A percentile compares a stretch with the other conserved stretches of the same genome.
Conservation (phyloP, 2,113 vertebrate species). For the Eubucco bourcierii region DNA sequence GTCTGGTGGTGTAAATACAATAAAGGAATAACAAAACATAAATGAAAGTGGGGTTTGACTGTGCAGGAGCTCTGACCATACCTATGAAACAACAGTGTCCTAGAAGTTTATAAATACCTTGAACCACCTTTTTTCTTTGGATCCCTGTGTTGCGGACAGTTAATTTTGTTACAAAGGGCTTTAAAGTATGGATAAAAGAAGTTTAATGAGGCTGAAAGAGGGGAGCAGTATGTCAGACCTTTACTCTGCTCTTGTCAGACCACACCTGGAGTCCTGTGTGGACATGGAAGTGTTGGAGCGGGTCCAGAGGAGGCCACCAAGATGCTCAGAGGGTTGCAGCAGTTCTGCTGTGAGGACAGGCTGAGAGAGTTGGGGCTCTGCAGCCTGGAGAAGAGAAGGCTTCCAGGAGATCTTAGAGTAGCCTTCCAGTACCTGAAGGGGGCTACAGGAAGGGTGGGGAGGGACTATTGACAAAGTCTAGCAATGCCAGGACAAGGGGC, state of each 20-base stretch:
- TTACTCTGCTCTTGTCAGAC: neutral
- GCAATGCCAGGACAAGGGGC: no score
- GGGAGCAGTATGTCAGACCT: neutral
- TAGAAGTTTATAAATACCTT: conserved; percentile 37
- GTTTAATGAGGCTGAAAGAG: neutral
- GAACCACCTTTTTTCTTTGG: neutral
- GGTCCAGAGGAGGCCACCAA: no score
- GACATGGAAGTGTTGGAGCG: no score
- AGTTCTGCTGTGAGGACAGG: no score
- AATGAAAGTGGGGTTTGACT: conserved; percentile 1
- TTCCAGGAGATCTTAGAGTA: no score
- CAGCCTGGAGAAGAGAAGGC: no score
- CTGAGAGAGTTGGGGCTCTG: no score
- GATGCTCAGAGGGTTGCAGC: no score
- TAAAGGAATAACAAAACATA: conserved; percentile 3
- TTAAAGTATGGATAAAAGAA: neutral
- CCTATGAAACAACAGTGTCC: neutral
- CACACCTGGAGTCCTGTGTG: no score
- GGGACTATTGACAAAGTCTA: no score
- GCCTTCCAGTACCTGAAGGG: no score
- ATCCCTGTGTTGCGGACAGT: neutral
- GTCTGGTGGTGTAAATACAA: conserved; percentile 37
- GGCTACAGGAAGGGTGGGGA: no score
- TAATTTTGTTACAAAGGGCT: conserved; percentile 1
- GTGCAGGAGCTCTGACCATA: neutral